Conservation (phyloP, 2,113 vertebrate genomes). For the Symphodus melops region DNA sequence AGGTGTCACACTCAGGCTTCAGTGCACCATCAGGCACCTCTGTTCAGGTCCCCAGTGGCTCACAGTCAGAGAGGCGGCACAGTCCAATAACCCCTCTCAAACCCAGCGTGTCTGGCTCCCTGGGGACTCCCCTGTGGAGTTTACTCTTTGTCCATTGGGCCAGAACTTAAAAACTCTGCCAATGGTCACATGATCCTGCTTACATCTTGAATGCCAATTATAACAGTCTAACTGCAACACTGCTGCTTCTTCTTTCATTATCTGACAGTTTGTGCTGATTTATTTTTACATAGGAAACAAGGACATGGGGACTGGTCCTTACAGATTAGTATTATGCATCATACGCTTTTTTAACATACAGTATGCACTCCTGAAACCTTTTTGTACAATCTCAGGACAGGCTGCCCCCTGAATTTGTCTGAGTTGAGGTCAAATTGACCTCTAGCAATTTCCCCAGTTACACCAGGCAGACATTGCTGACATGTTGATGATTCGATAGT, state of each 20-base stretch:
- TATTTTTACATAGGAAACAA: too few species aligned
- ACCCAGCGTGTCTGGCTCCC: slow-evolving; percentile 68
- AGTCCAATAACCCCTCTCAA: slow-evolving; percentile 74
- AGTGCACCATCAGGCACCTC: slow-evolving; percentile 78
- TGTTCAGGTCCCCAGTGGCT: slow-evolving; percentile 73
- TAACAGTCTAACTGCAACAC: slow-evolving; percentile 49
- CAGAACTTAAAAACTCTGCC: slow-evolving; percentile 75
- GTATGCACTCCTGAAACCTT: too few species aligned
- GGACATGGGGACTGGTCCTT: too few species aligned
- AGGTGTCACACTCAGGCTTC: slow-evolving; percentile 83
- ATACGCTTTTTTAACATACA: too few species aligned
- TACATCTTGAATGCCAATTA: slow-evolving; percentile 72
- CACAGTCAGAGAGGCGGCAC: slow-evolving; percentile 74
- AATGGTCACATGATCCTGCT: slow-evolving; percentile 61
- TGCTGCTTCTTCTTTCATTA: slow-evolving; percentile 31
- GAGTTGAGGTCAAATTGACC: too few species aligned
- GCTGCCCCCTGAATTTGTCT: too few species aligned
- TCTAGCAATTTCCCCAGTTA: too few species aligned
- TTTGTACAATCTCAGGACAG: too few species aligned
- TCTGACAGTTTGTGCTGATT: slow-evolving; percentile 5
- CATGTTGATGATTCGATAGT: too few species aligned
- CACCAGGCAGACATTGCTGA: too few species aligned
- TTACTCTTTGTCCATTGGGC: slow-evolving; percentile 74
- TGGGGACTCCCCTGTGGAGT: slow-evolving; percentile 69
- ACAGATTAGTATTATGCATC: too few species aligned